Base-by-base conservation (phyloP, 64 coral and sea anemone genomes). In the Hydrozoanthus tunicans region DNA sequence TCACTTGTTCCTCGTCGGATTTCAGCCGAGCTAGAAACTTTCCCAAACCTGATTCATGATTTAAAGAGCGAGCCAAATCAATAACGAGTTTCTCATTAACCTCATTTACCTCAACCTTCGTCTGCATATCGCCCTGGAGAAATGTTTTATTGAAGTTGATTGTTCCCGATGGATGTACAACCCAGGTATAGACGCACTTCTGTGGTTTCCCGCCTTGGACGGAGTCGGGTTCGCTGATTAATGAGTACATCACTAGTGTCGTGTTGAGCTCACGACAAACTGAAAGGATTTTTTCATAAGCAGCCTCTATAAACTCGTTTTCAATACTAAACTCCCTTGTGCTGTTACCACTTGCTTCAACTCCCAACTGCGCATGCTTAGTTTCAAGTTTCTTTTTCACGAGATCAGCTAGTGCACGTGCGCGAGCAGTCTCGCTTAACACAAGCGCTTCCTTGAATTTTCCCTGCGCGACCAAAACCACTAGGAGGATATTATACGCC, bases 391-490 rank as follows among this genome's bases (percentile, higher is more conserved):
- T 73, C 13, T 77, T 90, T 62, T 77, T 71, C 53, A 94, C 79
- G 15, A 94, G 72, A 17, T 94, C 92, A 3, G 86, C 51, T 7
- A 94, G 66, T 51, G 86, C 79, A 64, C 92, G 79, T 60, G 86
- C 92, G 24, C 92, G 86, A 43, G 53, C 56, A 17, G 53, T 76
- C 80, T 94, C 92, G 12, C 86, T 90, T 3, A 94, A 75, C 14
- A 94, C 86, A 4, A 94, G 74, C 7, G 78, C 92, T 32, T 94
- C 86, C 74, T 94, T 94, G 52, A 77, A 90, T 58, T 94, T 94
- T 56, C 20, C 8, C 66, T 94, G 92, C 3, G 69, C 70, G 11
- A 90, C 70, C 8, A 94, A 89, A 5, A 94, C 9, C 63, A 94
- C 79, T 51, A 90, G 92, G 10, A 94, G 75, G 26, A 90, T 73